A percentile compares a stretch with the other conserved stretches of the same genome.
These are phyloP conservation scores for Coregonus ussuriensis DNA, from an alignment of 2,797 vertebrate genomes.

Conservation along the genomic window DNA sequence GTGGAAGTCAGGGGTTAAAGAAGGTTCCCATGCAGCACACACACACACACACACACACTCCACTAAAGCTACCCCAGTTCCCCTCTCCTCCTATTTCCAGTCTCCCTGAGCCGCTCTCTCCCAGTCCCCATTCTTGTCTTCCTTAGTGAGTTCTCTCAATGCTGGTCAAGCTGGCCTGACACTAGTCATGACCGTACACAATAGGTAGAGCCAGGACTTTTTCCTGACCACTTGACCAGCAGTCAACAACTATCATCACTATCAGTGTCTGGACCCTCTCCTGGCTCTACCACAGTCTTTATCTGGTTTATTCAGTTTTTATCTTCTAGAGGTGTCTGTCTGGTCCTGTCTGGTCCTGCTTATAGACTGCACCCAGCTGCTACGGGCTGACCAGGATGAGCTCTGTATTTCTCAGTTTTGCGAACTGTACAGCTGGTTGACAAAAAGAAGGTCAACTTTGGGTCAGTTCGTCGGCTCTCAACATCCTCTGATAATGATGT, in stretches of 20 bases:
- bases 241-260: not conserved
- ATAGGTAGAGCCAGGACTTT: not conserved
- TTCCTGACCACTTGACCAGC: not conserved
- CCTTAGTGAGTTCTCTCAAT: not conserved
- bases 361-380: slow-evolving; percentile 13
- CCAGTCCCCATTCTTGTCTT: not conserved
- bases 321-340: slow-evolving; percentile 22
- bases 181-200: not conserved
- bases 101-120: not conserved
- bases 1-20: slow-evolving; percentile 74
- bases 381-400: not conserved
- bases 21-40: slow-evolving; percentile 75
- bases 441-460: slow-evolving; percentile 26
- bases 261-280: slow-evolving; percentile 24
- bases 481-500: slow-evolving; percentile 44
- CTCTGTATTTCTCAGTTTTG: not conserved
- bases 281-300: slow-evolving; percentile 1
- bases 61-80: not conserved
- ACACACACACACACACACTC: not conserved
- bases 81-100: not conserved
- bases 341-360: not conserved
- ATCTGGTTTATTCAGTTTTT: slow-evolving; percentile 41
- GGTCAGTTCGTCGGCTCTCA: slow-evolving; percentile 18
- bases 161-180: not conserved
- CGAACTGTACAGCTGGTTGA: slow-evolving; percentile 3